phyloP scores from a whole-genome alignment of 2,113 vertebrate genomes.

The Gallinago paraguaiae region DNA sequence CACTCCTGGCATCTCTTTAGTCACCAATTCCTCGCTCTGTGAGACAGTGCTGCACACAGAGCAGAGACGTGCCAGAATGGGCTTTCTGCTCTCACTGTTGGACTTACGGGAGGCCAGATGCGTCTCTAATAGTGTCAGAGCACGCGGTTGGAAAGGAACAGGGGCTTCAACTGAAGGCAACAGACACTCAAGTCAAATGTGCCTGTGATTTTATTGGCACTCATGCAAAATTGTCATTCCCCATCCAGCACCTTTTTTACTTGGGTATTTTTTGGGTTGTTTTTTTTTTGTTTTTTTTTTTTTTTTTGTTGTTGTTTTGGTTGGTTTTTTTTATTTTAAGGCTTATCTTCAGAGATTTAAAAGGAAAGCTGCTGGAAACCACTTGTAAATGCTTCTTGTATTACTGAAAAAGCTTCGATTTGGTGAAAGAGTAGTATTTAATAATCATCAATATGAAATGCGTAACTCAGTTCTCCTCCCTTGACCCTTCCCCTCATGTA shows the following conservation, averaged over 20 bases:
- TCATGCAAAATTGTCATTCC: neutral
- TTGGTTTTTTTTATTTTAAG: neutral
- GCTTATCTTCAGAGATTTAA: neutral
- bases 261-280: neutral
- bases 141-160: neutral
- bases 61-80: neutral
- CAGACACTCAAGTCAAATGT: neutral
- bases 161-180: neutral
- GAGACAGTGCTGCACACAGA: neutral
- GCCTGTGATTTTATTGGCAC: neutral
- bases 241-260: neutral
- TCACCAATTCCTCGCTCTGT: neutral
- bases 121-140: neutral
- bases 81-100: neutral
- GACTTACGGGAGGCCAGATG: neutral
- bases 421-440: conserved; percentile 27
- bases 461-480: neutral
- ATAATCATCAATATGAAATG: neutral
- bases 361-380: neutral
- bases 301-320: too few species aligned
- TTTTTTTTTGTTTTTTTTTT: neutral
- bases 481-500: conserved; percentile 33
- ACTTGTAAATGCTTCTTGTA: neutral
- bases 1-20: neutral
- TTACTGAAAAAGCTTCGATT: neutral